These are phyloP conservation scores for Lagothrix lagotricha DNA, from an alignment of 2,797 vertebrate genomes.

Conservation along the genomic window DNA sequence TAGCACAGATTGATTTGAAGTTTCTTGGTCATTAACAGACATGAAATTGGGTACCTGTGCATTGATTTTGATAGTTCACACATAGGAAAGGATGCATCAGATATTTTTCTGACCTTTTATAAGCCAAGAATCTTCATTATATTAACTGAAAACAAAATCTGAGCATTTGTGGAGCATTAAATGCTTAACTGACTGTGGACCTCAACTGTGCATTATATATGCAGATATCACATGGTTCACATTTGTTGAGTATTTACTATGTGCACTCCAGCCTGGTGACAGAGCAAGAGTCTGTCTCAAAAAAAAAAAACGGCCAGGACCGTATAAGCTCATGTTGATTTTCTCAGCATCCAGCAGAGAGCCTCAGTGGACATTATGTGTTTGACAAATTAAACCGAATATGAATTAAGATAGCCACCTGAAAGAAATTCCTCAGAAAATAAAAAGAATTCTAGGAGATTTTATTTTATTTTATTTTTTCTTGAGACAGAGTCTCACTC, in stretches of 20 bases:
- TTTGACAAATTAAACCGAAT: neutral
- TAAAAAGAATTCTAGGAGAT: neutral
- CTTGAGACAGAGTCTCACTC: neutral
- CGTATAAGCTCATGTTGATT: constrained; percentile 7
- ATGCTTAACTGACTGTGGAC: neutral
- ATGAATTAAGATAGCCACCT: neutral
- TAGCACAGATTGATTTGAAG: neutral
- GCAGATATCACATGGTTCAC: neutral
- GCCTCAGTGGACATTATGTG: neutral
- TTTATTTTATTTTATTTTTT: neutral
- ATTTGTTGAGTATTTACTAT: neutral
- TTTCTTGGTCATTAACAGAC: neutral
- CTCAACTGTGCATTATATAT: neutral
- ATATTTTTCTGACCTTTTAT: neutral
- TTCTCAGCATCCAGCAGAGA: neutral
- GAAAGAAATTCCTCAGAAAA: neutral
- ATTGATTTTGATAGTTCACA: neutral
- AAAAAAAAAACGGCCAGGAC: neutral
- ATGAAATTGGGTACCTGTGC: neutral
- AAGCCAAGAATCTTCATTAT: neutral
- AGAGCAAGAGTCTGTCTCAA: too few species aligned
- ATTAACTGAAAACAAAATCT: neutral
- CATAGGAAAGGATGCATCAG: neutral
- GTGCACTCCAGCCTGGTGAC: neutral
- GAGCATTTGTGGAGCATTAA: neutral